Base-by-base conservation (phyloP, 2,888 invertebrate species). In the Callimorpha dominula region DNA sequence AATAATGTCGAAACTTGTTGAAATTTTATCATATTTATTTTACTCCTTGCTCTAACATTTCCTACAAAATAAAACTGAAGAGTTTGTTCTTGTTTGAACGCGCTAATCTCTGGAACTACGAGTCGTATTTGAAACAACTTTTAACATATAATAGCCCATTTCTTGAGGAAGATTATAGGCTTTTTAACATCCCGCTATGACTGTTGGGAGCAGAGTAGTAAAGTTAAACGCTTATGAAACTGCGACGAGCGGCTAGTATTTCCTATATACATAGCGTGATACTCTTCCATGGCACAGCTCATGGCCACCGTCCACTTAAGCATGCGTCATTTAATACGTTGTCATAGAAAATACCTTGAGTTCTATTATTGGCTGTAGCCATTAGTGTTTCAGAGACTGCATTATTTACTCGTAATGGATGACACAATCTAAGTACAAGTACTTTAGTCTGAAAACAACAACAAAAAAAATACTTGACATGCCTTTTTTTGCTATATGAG, bases 351-450 rank as follows among this genome's bases (percentile, higher is more conserved):
- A 50, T 40, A 40, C 40, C 65, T 50, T 65, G 65, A 49, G 31
- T 31, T 15, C 49, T 50, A 65, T 50, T 31, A 31, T 65, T 50
- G 15, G 20, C n/a, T 65, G 49, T 49, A 43, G 43, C 8, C 20
- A 31, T 65, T 17, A 46, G 64, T 46, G 8, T 50, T 50, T 49
- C 49, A 67, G n/a, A 68, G 43, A n/a, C 54, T 68, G 67, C 67
- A 57, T 43, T 42, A 54, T 57, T 57, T 43, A 43, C 67, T 68
- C 12, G 42, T 52, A 14, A 67, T 40, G 52, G 52, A 68, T 68
- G 67, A 68, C 54, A 54, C 20, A 68, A 68, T 43, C 17, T 3
- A n/a, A 12, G 40, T 6, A 14, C 60, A 60, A 3, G 31, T 31
- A 15, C 14, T 60, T 1, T 31, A 31, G 31, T 31, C 31, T 31